Percentiles rank a stretch among this genome's conserved stretches.
phyloP scores from a whole-genome alignment of 2,888 invertebrate genomes.

The Seira ritae region DNA sequence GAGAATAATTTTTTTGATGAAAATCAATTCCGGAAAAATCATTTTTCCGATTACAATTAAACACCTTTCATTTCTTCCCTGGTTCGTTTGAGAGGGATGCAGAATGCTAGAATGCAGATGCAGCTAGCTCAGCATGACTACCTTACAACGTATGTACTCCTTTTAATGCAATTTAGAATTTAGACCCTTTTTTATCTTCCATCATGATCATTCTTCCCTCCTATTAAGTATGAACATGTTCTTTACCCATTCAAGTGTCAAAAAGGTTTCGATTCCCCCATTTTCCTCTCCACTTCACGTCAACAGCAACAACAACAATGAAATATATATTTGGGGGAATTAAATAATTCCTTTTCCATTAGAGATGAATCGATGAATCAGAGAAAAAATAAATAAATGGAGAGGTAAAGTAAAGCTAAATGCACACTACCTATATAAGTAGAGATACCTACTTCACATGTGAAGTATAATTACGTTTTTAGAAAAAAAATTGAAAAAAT shows the following conservation, averaged over 20 bases:
- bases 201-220: neutral
- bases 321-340: neutral
- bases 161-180: neutral
- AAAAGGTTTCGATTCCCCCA: neutral
- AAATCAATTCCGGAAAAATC: neutral
- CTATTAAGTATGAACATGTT: neutral
- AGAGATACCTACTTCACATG: too few species aligned
- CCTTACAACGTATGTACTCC: neutral
- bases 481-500: neutral
- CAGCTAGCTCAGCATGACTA: too few species aligned
- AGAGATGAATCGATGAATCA: neutral
- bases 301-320: neutral
- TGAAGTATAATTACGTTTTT: too few species aligned
- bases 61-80: too few species aligned
- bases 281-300: neutral
- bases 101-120: too few species aligned
- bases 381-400: neutral
- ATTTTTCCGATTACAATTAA: neutral
- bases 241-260: slow-evolving; percentile 50
- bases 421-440: too few species aligned
- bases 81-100: too few species aligned
- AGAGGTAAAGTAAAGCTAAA: neutral
- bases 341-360: slow-evolving; percentile 11
- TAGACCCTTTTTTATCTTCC: slow-evolving; percentile 7
- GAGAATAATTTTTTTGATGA: neutral